phyloP scores from a whole-genome alignment of 2,113 vertebrate genomes.

The Pyrgilauda ruficollis region DNA sequence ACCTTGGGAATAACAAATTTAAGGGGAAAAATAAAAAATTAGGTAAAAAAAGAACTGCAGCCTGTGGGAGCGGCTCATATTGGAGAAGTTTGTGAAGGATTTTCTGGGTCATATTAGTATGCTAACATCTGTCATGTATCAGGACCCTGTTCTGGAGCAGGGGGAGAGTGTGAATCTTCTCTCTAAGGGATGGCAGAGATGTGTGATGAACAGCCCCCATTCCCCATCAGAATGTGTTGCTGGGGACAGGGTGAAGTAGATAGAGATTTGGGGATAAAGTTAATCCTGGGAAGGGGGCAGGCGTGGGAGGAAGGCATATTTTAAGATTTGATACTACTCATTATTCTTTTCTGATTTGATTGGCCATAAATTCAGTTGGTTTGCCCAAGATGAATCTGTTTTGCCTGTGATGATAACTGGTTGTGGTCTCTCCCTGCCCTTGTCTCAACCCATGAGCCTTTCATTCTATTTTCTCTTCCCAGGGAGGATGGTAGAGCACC shows the following conservation, averaged over 20 bases:
- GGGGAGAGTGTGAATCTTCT: no score
- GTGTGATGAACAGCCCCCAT: neutral
- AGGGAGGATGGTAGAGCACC: neutral
- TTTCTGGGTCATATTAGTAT: no score
- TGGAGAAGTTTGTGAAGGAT: neutral
- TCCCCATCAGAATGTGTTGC: neutral
- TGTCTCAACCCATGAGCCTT: accelerated
- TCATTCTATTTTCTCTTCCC: neutral
- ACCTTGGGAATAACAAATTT: neutral
- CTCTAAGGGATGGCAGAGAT: neutral
- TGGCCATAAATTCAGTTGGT: neutral
- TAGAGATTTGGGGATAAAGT: neutral
- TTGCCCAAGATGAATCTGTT: neutral
- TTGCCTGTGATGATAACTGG: neutral
- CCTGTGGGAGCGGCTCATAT: neutral
- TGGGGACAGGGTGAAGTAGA: neutral
- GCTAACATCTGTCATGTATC: no score
- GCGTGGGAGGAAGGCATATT: neutral
- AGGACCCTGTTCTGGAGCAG: neutral
- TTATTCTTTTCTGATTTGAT: neutral
- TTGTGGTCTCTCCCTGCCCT: neutral
- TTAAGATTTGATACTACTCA: neutral
- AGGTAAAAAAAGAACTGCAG: neutral
- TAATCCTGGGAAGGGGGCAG: neutral
- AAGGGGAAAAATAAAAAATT: neutral